Base-by-base conservation (phyloP, 2,797 vertebrate genomes). In the Onychomys torridus region DNA sequence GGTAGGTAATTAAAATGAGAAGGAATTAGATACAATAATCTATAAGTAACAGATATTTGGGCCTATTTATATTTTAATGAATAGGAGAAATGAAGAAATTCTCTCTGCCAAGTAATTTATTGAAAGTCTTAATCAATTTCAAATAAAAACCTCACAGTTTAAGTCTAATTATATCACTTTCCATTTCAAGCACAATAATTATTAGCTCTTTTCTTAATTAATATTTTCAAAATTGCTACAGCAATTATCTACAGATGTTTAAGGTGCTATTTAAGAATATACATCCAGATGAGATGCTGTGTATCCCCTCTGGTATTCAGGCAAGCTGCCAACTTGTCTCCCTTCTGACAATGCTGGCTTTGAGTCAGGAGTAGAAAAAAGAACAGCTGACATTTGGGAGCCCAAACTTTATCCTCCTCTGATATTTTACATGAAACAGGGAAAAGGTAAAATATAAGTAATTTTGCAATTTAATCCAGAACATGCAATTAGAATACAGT, bases 131-230 rank as follows among this genome's bases (percentile, higher is more conserved):
- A 96, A 97, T 97, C 97, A 98, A 98, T 98, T 98, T 98, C 63
- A 96, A 84, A 97, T 98, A 95, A 97, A 98, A 98, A 94, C 98
- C 88, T 96, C 94, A 96, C 98, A 93, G 97, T 97, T 97, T 98
- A 98, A 97, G 69, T 96, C 96, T 98, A 98, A 98, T 98, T 98
- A 98, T 97, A 97, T 98, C 91, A 86, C 97, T 95, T 97, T 97
- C 95, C 82, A 9, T 97, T 96, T 93, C 43, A 97, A 87, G 46
- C 95, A 97, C 91, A 84, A 95, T 97, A 97, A 98, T 98, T 98
- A 99, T 97, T 97, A 98, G 87, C 94, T 98, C 86, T n/a, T 97
- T 98, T 98, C 97, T 97, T 98, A 98, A 98, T 97, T 98, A 98
- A 97, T 98, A 98, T 98, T 98, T 98, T 98, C 97, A 96, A 95